Base-by-base conservation (phyloP, 2,888 invertebrate species). In the Ochropleura leucogaster region DNA sequence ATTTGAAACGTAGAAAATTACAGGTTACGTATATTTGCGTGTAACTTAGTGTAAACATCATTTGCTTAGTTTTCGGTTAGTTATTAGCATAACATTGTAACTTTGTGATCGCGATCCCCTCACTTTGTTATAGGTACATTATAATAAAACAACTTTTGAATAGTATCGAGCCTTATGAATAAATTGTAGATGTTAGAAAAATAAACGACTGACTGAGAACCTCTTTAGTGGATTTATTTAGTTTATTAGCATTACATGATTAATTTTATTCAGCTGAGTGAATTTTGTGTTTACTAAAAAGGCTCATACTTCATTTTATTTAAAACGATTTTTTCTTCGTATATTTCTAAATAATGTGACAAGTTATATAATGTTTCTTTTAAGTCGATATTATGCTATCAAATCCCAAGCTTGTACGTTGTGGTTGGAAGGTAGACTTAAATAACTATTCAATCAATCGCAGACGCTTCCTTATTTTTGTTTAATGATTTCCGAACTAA, bases 41-140 rank as follows among this genome's bases (percentile, higher is more conserved):
- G 47, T 42, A 73, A 81, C 74, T 83, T 79, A 69, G 70, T 79
- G 72, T 75, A 79, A 81, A 86, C 79, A 80, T 76, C 68, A 86
- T 86, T 86, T 84, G 82, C 66, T 85, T 80, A 82, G 79, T 81
- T 86, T 86, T 84, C 44, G 44, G 84, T 80, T 85, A 67, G 77
- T 76, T 84, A 82, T 85, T 86, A 81, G 72, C 82, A 84, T 86
- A 84, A 86, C 76, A 80, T 83, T 72, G 79, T 79, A 82, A 86
- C 74, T 81, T 80, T 82, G 67, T 82, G 83, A 80, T 74, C 72
- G 59, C 74, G 75, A 79, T 78, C 79, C 74, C 77, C 79, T 74
- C 72, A 82, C 74, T 80, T 84, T 74, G 77, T 76, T 76, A 70
- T 74, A 73, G 44, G 74, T 79, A 68, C 47, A 60, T 55, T 55